Conservation (phyloP, 2,888 invertebrate species). For the Bombylius discolor region DNA sequence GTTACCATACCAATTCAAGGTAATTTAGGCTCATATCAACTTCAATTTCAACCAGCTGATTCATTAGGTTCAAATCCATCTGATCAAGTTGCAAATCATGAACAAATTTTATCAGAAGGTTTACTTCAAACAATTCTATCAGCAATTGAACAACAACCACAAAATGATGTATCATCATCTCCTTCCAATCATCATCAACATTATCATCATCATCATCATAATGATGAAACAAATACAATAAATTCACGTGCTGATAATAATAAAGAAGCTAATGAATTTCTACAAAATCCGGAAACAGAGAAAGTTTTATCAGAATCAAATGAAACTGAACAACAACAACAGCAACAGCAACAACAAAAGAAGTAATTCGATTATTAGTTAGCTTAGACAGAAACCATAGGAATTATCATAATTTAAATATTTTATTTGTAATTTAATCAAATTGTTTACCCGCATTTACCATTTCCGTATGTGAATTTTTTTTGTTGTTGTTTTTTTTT, state of each 20-base stretch:
- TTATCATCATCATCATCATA: neutral
- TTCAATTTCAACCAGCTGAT: conserved; percentile 63
- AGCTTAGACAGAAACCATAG: too few species aligned
- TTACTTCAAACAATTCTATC: conserved; percentile 66
- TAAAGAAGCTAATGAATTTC: conserved; percentile 11
- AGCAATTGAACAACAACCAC: conserved; percentile 57
- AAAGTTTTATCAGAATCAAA: neutral
- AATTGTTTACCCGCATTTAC: too few species aligned
- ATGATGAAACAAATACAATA: neutral
- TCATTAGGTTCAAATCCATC: conserved; percentile 21
- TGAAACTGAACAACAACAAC: neutral
- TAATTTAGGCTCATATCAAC: conserved; percentile 51
- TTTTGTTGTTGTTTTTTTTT: too few species aligned
- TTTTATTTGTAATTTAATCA: too few species aligned
- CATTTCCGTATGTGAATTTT: too few species aligned
- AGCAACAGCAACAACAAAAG: neutral
- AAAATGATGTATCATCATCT: neutral
- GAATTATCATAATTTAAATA: too few species aligned
- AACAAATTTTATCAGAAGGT: conserved; percentile 64
- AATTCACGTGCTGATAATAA: conserved; percentile 9
- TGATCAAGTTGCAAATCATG: conserved; percentile 45
- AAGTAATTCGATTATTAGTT: too few species aligned
- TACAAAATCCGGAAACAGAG: conserved; percentile 10
- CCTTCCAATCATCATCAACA: too few species aligned
- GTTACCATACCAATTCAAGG: conserved; percentile 42